These are phyloP conservation scores for Euglossa dilemma DNA, from an alignment of 1,140 invertebrate species.

Conservation along the genomic window DNA sequence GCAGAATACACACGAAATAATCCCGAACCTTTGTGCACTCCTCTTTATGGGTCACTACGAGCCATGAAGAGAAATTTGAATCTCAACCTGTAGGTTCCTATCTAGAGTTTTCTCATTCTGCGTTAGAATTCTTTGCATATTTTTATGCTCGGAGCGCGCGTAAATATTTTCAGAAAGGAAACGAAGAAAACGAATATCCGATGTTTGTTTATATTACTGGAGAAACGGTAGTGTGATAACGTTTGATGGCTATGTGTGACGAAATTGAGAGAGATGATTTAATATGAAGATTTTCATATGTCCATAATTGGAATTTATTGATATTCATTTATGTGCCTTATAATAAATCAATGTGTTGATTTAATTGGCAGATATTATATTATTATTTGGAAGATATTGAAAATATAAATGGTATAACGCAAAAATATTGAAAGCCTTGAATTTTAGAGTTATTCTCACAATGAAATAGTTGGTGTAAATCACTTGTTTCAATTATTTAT, in stretches of 20 bases:
- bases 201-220: slow-evolving; percentile 10
- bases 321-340: too few species aligned
- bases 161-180: slow-evolving; percentile 18
- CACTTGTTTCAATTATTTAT: too few species aligned
- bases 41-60: slow-evolving; percentile 28
- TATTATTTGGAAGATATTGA: too few species aligned
- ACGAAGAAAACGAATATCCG: neutral
- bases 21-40: slow-evolving; percentile 24
- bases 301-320: too few species aligned
- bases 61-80: slow-evolving; percentile 4
- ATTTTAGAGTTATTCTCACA: too few species aligned
- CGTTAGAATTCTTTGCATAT: slow-evolving; percentile 31
- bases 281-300: neutral
- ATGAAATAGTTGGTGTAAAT: too few species aligned
- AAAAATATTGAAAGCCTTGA: too few species aligned
- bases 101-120: neutral
- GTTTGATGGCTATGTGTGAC: too few species aligned
- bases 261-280: too few species aligned
- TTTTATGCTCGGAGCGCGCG: neutral
- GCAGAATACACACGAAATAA: slow-evolving; percentile 35
- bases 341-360: neutral
- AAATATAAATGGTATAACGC: too few species aligned
- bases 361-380: neutral
- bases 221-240: neutral
- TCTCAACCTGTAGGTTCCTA: slow-evolving; percentile 20